Percentiles rank a stretch among this genome's conserved stretches.
Evolutionary conservation across 2,113 vertebrate genomes (phyloP).

Genomic region (Tamias sibiricus): DNA sequence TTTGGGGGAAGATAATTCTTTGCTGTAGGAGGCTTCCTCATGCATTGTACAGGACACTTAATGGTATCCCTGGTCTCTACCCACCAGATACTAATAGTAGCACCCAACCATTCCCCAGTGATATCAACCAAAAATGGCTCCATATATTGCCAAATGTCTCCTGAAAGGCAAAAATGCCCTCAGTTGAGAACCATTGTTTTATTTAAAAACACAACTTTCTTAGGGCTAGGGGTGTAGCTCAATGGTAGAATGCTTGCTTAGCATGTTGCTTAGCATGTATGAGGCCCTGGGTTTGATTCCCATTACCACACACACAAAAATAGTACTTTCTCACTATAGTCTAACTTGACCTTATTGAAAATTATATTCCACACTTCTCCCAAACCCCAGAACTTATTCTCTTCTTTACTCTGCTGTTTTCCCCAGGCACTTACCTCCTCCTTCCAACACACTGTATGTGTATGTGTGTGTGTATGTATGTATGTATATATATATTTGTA

Average conservation of each 20-base stretch:
- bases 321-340: neutral
- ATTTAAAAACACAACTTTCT: neutral
- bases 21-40: neutral
- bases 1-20: neutral
- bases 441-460: neutral
- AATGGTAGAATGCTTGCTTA: too few relatives aligned
- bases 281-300: too few relatives aligned
- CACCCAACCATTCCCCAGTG: neutral
- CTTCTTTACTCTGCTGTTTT: neutral
- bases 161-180: neutral
- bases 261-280: too few relatives aligned
- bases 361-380: neutral
- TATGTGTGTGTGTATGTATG: too few relatives aligned
- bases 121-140: slow-evolving; percentile 38
- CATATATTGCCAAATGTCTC: neutral
- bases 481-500: too few relatives aligned
- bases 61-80: neutral
- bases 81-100: neutral
- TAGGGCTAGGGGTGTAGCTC: too few relatives aligned
- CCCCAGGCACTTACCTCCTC: neutral
- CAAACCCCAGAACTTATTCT: neutral
- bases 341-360: slow-evolving; percentile 27
- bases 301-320: too few relatives aligned
- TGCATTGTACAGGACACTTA: neutral
- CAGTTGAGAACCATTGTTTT: neutral